Evolutionary conservation across 2,113 vertebrate species (phyloP), one percentile per base, ranked within the genome.

Genomic region (Carassius auratus): DNA sequence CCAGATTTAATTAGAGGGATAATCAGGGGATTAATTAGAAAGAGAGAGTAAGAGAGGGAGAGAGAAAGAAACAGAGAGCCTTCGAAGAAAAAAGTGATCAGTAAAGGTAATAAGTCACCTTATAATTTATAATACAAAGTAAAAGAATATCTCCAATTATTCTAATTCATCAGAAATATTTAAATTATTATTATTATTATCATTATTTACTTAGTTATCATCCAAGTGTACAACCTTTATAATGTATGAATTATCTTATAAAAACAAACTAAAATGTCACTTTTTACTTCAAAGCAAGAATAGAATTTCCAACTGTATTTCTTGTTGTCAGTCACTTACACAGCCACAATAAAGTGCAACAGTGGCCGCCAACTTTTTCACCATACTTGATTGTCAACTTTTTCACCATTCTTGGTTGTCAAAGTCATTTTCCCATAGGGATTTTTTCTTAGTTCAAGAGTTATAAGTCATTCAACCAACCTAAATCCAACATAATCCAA

Each of bases 1-100:
- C 66, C 50, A 85, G 87, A 93, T 93, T 94, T 92, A 78, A 94
- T 95, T 95, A 93, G 89, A 91, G 14, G 14, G 89, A 92, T 94
- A 95, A 95, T 96, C 93, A 94, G 92, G 88, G 85, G 80, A 90
- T 91, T 93, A 93, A 95, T 95, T 92, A 92, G 94, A 91, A 90
- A 1, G 13, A 84, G 79, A 85, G 71, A 82, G 90, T 92, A 91
- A 89, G 92, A 86, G 45, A 69, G 59, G 38, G 57, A 42, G 83
- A 86, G 73, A 79, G 64, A n/a, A 26, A 77, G 83, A 78, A 45
- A 71, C 17, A 55, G 55, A 84, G 71, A 87, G 71, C 87, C 81
- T 83, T 80, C 38, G 36, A 89, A 33, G 13, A 17, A 59, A 59
- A 57, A 75, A 33, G n/a, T 75, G 4, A 45, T 23, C 42, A 23